phyloP scores from a whole-genome alignment of 2,113 vertebrate genomes.

The Caretta caretta region DNA sequence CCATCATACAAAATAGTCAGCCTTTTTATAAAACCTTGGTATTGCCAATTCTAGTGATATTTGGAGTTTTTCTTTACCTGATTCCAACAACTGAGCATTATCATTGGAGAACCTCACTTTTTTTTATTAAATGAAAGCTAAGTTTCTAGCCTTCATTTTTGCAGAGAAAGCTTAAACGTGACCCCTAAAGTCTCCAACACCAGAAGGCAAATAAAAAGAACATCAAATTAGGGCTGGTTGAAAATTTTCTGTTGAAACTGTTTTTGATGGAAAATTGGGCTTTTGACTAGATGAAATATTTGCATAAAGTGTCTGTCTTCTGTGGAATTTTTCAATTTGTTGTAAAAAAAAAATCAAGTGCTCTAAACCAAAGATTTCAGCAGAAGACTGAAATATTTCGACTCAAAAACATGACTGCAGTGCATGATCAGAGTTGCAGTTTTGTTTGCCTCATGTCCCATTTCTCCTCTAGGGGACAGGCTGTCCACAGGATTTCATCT shows the following conservation, averaged over 20 bases:
- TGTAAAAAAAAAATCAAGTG: not conserved
- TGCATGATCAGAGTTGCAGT: no score
- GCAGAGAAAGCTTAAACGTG: not conserved
- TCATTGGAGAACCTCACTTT: not conserved
- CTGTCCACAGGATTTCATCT: no score
- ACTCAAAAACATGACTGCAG: no score
- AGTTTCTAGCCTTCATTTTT: not conserved
- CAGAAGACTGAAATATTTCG: not conserved
- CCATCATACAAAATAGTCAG: not conserved
- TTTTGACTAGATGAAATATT: not conserved
- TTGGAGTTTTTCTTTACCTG: not conserved
- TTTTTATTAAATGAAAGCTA: not conserved
- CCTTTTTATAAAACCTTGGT: no score
- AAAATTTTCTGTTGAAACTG: not conserved
- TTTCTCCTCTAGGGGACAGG: not conserved
- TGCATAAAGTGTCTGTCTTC: not conserved
- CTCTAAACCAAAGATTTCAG: no score
- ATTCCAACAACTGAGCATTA: no score
- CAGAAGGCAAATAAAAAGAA: not conserved
- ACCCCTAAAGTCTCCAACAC: not conserved
- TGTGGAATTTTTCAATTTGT: no score
- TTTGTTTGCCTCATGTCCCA: not conserved
- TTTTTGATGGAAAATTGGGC: not conserved
- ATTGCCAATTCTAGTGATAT: not conserved
- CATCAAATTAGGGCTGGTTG: not conserved